Percentiles rank a stretch among this genome's conserved stretches.
These are phyloP conservation scores for Sceliomorpha sp. DNA, from an alignment of 2,888 invertebrate species.

Conservation along the genomic window DNA sequence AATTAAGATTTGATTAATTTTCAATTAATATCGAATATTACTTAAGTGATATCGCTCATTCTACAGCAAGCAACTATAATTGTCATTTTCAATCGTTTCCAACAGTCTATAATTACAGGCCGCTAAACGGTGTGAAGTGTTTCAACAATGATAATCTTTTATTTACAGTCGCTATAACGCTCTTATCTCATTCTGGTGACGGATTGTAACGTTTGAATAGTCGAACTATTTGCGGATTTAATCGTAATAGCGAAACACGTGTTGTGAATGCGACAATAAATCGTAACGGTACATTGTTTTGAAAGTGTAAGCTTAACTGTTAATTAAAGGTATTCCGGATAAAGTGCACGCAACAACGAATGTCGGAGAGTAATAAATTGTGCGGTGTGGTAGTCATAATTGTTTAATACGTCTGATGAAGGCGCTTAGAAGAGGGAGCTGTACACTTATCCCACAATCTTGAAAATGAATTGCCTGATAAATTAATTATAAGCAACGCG, in stretches of 20 bases:
- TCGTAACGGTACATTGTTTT: conserved; percentile 39
- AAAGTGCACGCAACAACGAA: conserved; percentile 46
- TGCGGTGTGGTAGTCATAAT: conserved; percentile 46
- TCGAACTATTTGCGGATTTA: conserved; percentile 23
- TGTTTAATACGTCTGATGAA: conserved; percentile 48
- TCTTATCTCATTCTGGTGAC: no score
- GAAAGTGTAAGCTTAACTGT: conserved; percentile 27
- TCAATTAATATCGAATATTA: no score
- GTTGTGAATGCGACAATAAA: conserved; percentile 30
- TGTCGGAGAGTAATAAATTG: conserved; percentile 46
- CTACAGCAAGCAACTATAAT: no score
- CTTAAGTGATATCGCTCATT: no score
- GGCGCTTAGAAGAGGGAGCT: conserved; percentile 35
- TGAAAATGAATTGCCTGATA: conserved; percentile 53
- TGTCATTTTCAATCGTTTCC: no score
- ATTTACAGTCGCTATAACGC: no score
- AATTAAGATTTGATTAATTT: no score
- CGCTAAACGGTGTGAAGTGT: no score
- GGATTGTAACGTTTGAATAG: no score
- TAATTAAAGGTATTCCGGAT: conserved; percentile 40
- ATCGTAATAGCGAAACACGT: no score
- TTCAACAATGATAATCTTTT: no score
- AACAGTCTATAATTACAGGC: no score
- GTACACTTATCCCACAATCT: conserved; percentile 48
- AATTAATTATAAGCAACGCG: conserved; percentile 47